Evolutionary conservation across 2,888 invertebrate species (phyloP), one percentile per base, ranked within the genome.

Genomic region (Minunthozetes semirufus): DNA sequence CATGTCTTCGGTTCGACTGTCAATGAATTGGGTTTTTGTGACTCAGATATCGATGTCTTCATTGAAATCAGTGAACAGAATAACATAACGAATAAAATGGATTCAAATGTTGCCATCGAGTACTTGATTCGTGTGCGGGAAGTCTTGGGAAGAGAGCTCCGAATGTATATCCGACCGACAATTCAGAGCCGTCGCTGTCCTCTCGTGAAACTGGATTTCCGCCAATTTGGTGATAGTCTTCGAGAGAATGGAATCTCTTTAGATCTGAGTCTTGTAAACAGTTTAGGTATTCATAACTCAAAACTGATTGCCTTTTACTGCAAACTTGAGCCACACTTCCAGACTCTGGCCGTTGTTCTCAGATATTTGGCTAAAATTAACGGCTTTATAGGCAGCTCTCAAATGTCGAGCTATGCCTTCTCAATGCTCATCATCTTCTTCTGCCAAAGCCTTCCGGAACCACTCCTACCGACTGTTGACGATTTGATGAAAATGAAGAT

Each of bases 361-460:
- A 73, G 76, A 8, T 77, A 77, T 17, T 77, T 76, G 76, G 77
- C 76, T 0, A 77, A 77, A 75, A 75, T 75, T 72, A 75, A 76
- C 38, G 76, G 75, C 25, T 77, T 77, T 77, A 76, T 77, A 72
- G 77, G 77, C 9, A 76, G 76, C 27, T 72, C 76, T 4, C 71
- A 22, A 27, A 76, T 77, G 48, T 76, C 75, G n/a, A 77, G 77
- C 19, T 76, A 77, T 73, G 56, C 75, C 13, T 76, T 76, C 61
- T 73, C 77, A 9, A 48, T 76, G 11, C 61, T 77, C 25, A 61
- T 76, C 25, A 56, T 77, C 5, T 72, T 75, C 50, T 77, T 76
- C 61, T 71, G 76, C 19, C 77, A 77, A 53, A 73, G n/a, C 17
- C 68, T 33, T 38, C 46, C 59, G 27, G 76, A 72, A n/a, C 73